Evolutionary conservation across 2,888 invertebrate species (phyloP), one percentile per base, ranked within the genome.

Genomic region (Polia nebulosa): DNA sequence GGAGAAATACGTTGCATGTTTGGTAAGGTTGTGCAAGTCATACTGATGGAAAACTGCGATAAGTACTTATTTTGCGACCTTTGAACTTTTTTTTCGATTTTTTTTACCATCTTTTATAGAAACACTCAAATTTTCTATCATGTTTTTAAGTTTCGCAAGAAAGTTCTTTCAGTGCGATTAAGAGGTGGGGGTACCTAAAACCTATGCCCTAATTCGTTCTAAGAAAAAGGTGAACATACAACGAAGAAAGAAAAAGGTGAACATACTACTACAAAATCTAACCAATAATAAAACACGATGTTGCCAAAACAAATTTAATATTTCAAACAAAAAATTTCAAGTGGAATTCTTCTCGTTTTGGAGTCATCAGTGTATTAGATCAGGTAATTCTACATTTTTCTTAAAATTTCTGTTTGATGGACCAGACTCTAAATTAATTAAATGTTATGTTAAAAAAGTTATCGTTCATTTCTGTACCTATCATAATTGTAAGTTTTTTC

Each of bases 311-410:
- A 32, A 52, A 25, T 34, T 34, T 25, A 27, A 59, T 20, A 36
- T 36, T 25, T 36, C 13, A 29, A 39, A 17, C 11, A 36, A 20
- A 15, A 25, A 15, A 27, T 25, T 59, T 25, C 15, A 22, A 60
- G 13, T 15, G 9, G 34, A 25, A 20, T 7, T 61, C 17, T 17
- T 61, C 17, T 27, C 13, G 20, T 61, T 22, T 25, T 25, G 15
- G 9, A 25, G 13, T 60, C 15, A 15, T 27, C 27, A 3, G 6
- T 15, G 7, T 60, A 20, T 4, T 27, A 20, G 20, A 36, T 27
- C 20, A 36, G 34, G 13, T 60, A 60, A 60, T 61, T 27, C 15
- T 20, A 15, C 11, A 36, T 27, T 27, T 60, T 36, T 20, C 27
- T 20, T 4, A 27, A 6, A 27, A 27, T 5, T 57, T 25, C n/a